A percentile compares a stretch with the other conserved stretches of the same genome.
Evolutionary conservation across 1,140 invertebrate genomes (phyloP).

Genomic region (Drosophila prosaltans): DNA sequence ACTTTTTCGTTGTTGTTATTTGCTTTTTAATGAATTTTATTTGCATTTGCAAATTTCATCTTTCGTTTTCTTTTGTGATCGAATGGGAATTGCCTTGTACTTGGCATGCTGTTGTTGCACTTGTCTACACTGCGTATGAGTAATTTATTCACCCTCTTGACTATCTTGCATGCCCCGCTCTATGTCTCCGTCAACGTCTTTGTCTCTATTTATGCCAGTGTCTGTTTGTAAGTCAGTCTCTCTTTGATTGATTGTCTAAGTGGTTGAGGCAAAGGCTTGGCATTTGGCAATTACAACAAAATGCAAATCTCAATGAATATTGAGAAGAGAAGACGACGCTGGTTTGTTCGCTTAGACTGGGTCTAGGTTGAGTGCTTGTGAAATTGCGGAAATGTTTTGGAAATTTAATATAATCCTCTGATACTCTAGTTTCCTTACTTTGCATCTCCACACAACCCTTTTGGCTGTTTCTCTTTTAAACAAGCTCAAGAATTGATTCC

Average conservation of each 20-base stretch:
- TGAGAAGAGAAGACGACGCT: not conserved
- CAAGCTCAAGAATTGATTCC: slow-evolving; percentile 57
- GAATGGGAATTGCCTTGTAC: slow-evolving; percentile 18
- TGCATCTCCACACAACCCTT: not conserved
- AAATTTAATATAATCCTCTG: slow-evolving; percentile 53
- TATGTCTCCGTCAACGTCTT: not conserved
- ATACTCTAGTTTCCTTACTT: not conserved
- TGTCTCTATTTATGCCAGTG: not conserved
- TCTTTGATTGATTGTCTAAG: slow-evolving; percentile 53
- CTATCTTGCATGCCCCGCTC: not conserved
- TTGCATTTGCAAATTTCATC: slow-evolving; percentile 57
- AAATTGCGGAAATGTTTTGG: slow-evolving; percentile 62
- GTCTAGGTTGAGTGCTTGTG: slow-evolving; percentile 51
- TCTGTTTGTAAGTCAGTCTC: slow-evolving; percentile 2
- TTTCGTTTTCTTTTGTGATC: slow-evolving; percentile 28
- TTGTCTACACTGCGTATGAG: slow-evolving; percentile 51
- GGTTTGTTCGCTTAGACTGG: not conserved
- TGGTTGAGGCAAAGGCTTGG: slow-evolving; percentile 1
- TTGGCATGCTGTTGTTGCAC: slow-evolving; percentile 30
- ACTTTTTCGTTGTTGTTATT: slow-evolving; percentile 46
- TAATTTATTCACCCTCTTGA: slow-evolving; percentile 43
- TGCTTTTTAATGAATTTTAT: slow-evolving; percentile 63
- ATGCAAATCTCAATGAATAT: slow-evolving; percentile 8
- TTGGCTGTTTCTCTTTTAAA: slow-evolving; percentile 6
- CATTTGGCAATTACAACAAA: slow-evolving; percentile 28